Base-by-base conservation (phyloP, 2,797 vertebrate species). In the Labroides dimidiatus region DNA sequence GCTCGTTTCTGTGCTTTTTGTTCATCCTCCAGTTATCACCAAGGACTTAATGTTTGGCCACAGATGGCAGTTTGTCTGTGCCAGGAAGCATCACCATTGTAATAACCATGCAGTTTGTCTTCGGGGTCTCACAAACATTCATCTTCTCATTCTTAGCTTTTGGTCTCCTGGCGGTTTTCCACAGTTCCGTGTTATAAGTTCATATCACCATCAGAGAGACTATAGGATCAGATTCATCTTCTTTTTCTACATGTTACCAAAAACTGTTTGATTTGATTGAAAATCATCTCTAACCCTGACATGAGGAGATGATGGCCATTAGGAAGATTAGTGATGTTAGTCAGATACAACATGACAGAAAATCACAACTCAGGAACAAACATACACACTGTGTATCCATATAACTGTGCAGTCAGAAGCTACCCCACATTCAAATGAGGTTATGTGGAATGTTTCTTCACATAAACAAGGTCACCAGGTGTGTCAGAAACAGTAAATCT, bases 271-370 rank as follows among this genome's bases (percentile, higher is more conserved):
- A 92, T 93, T 89, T 87, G 79, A 88, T 92, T 39, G 79, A 90
- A 93, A 93, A 92, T 88, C 77, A 69, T 88, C 89, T 90, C 90
- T 89, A 91, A 89, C 91, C 84, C 86, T 78, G 84, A 81, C 90
- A 91, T 94, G 88, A 92, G 83, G 44, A 50, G 84, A 89, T 89
- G 87, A 81, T 63, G 80, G 81, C 80, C 86, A 93, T n/a, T n/a
- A n/a, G n/a, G 64, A 81, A 91, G 92, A 92, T 92, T 92, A 93
- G 94, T 93, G 87, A 92, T 92, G 86, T 91, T 94, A 91, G 93
- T 93, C 87, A 89, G 84, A 84, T 83, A 78, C 76, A 82, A 65
- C 74, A 58, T 87, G 85, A 92, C 90, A 92, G 88, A 91, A 92
- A 91, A 88, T 87, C 85, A 72, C 71, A 78, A 39, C 72, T 69